These are phyloP conservation scores for Gobius niger DNA, from an alignment of 2,113 vertebrate species.

Conservation along the genomic window DNA sequence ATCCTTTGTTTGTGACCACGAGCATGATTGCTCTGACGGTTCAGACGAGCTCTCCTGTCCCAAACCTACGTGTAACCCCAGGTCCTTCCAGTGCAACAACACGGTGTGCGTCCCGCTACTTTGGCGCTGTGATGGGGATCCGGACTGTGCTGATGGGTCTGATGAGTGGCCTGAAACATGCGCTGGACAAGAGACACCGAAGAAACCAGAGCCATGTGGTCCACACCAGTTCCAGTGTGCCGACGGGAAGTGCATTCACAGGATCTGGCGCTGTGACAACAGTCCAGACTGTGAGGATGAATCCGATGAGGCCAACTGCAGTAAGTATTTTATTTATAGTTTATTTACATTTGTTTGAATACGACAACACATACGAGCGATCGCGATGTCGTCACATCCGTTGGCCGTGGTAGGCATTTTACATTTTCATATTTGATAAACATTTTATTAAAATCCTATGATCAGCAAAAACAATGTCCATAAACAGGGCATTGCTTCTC, in stretches of 20 bases:
- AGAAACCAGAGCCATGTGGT: constrained; percentile 43
- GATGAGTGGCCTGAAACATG: constrained; percentile 83
- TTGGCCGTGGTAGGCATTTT: no score
- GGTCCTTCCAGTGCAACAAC: constrained; percentile 79
- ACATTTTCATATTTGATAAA: no score
- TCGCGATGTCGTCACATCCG: no score
- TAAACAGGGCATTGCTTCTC: no score
- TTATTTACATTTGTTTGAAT: no score
- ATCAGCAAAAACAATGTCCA: no score
- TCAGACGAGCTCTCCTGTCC: constrained; percentile 80
- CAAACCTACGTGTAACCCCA: constrained; percentile 66
- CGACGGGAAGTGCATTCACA: constrained; percentile 78
- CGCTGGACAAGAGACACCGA: fast-evolving
- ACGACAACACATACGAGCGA: no score
- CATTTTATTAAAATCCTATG: no score
- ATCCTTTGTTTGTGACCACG: constrained; percentile 79
- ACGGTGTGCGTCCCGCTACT: constrained; percentile 70
- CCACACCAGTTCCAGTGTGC: constrained; percentile 79
- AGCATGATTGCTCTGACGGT: constrained; percentile 81
- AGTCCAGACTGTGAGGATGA: constrained; percentile 77
- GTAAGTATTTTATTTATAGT: constrained; percentile 65
- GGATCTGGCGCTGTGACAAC: constrained; percentile 81
- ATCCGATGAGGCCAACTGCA: constrained; percentile 84
- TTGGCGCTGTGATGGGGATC: constrained; percentile 83
- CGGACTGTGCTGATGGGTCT: constrained; percentile 81